phyloP scores from a whole-genome alignment of 1,140 invertebrate genomes.

The Drosophila punjabiensis region DNA sequence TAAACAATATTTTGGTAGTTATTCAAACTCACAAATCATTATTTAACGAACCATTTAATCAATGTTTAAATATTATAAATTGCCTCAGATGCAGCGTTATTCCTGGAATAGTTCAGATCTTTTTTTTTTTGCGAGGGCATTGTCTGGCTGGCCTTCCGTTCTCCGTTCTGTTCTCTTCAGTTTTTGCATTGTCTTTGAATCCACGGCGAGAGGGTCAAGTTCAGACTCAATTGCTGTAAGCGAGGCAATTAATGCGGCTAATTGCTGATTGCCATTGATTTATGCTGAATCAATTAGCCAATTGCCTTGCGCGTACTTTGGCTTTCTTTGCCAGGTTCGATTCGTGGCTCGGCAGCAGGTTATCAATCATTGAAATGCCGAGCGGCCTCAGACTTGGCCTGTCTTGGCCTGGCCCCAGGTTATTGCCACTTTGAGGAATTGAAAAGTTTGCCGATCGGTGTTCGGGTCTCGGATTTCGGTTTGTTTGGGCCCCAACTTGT shows the following conservation, averaged over 20 bases:
- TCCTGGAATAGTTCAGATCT: not conserved
- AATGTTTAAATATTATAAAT: not conserved
- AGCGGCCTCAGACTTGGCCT: constrained; percentile 53
- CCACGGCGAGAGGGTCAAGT: constrained; percentile 67
- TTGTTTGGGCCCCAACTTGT: constrained; percentile 65
- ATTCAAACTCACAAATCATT: not conserved
- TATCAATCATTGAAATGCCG: constrained; percentile 69
- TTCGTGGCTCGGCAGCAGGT: constrained; percentile 42
- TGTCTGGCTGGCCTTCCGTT: constrained; percentile 48
- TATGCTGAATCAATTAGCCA: constrained; percentile 74
- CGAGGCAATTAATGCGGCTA: constrained; percentile 68
- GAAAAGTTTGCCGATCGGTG: constrained; percentile 34
- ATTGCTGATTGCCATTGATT: constrained; percentile 79
- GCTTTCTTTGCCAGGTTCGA: constrained; percentile 51
- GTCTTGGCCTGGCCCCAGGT: constrained; percentile 67
- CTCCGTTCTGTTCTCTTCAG: constrained; percentile 43
- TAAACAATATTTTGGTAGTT: too few species aligned
- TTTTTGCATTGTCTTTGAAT: constrained; percentile 67
- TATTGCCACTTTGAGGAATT: constrained; percentile 82
- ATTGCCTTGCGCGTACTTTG: constrained; percentile 74
- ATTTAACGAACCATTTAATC: too few species aligned
- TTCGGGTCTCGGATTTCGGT: constrained; percentile 8
- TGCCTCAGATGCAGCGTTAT: not conserved
- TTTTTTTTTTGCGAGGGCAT: constrained; percentile 24
- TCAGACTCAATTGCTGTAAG: constrained; percentile 76